Conservation (phyloP, 2,113 vertebrate genomes). For the Passerina amoena region DNA sequence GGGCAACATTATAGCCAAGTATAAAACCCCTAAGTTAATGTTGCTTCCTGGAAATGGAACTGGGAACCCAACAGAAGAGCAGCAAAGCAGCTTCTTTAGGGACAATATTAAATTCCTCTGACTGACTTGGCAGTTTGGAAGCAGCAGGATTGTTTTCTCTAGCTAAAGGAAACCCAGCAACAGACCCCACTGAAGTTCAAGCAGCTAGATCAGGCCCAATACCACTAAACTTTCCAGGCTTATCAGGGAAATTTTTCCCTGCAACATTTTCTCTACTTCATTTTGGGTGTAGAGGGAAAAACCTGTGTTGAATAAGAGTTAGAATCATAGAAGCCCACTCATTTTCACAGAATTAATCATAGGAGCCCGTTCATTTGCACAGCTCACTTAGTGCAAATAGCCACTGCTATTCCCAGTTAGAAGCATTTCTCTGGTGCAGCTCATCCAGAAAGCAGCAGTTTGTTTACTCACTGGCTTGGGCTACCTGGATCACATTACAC, state of each 20-base stretch:
- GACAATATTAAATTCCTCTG: not conserved
- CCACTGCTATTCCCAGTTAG: not conserved
- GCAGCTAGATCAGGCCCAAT: not conserved
- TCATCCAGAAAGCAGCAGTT: not conserved
- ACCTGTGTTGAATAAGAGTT: not conserved
- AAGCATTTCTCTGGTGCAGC: not conserved
- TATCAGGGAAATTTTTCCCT: not conserved
- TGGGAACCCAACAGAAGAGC: not conserved
- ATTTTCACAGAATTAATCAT: not conserved
- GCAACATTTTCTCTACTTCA: not conserved
- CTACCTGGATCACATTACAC: slow-evolving; percentile 34
- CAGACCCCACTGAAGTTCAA: not conserved
- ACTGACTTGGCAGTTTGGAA: not conserved
- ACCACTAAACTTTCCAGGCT: not conserved
- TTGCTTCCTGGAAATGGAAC: not conserved
- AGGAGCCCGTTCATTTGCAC: not conserved
- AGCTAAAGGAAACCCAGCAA: not conserved
- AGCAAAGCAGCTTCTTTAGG: not conserved
- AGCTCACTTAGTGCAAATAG: not conserved
- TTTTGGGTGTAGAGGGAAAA: not conserved
- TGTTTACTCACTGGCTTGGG: slow-evolving; percentile 34
- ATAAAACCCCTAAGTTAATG: not conserved
- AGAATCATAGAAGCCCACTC: not conserved
- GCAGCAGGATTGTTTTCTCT: not conserved
- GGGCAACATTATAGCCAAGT: not conserved